Base-by-base conservation (phyloP, 2,113 vertebrate genomes). In the Acinonyx jubatus region DNA sequence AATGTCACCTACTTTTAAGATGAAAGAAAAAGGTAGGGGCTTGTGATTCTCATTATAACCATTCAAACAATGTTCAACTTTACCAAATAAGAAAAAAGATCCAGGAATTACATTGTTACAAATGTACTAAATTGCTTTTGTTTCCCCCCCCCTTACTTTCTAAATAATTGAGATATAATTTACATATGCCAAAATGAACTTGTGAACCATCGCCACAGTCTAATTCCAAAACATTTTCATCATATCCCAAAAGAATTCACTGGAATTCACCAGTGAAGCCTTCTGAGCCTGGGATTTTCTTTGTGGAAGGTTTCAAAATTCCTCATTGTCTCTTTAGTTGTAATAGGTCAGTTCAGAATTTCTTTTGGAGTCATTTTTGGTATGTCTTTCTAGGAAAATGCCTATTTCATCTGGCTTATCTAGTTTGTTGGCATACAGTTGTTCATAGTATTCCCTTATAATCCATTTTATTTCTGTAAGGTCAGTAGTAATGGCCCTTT, bases 1-100 rank as follows among this genome's bases (percentile, higher is more conserved):
- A 87, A 94, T 76, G 29, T 61, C 29, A 74, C 29, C 79, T 92
- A 36, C 79, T 95, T 93, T 93, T 61, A 93, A 45, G 80, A 55
- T 5, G 4, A 78, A 31, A 25, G 3, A 41, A 76, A 48, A 38
- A 38, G 2, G 0, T 71, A 57, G 38, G 61, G 18, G 11, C 41
- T 76, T 57, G 19, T 27, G 25, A 93, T 69, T 84, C 61, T 63
- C 18, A 83, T 33, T 33, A 36, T 19, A 65, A 15, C 23, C 23
- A 50, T 84, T 57, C 48, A 94, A 81, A 78, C 55, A 95, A 27
- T 48, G n/a, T 82, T 94, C 82, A 94, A 48, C 52, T 91, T 81
- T 38, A 50, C 33, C 19, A 55, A 85, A 80, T 90, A 73, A 91
- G n/a, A 83, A 82, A 65, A 66, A 84, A 81, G 18, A 33, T 15